Percentiles rank a stretch among this genome's conserved stretches.
Conservation (phyloP, 2,797 vertebrate species). For the Sebastolobus alascanus region DNA sequence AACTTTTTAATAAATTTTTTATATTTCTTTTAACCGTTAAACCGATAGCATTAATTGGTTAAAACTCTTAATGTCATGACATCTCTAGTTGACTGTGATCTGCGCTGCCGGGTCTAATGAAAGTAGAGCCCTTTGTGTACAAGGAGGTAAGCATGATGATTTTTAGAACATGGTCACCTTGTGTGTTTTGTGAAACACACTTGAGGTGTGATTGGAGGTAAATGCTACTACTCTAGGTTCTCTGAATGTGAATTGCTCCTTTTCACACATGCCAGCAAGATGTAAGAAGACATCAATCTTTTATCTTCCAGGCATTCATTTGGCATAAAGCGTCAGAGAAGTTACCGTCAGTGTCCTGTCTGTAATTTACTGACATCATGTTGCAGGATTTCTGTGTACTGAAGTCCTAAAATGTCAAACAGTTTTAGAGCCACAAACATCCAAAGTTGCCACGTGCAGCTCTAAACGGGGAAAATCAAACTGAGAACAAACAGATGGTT, state of each 20-base stretch:
- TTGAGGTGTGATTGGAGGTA: too few relatives aligned
- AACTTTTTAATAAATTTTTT: too few relatives aligned
- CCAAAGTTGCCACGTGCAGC: constrained; percentile 41
- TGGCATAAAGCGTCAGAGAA: constrained; percentile 4
- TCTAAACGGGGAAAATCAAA: constrained; percentile 48
- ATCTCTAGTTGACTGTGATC: background rate
- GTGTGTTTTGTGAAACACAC: background rate
- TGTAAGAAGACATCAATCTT: background rate
- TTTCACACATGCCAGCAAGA: constrained; percentile 6
- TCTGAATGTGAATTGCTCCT: background rate
- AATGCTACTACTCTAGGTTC: background rate
- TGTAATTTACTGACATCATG: constrained; percentile 33
- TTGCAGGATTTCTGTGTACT: constrained; percentile 26
- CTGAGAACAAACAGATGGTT: constrained; percentile 71
- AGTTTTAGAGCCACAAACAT: constrained; percentile 14
- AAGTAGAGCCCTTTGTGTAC: background rate
- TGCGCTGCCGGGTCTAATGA: background rate
- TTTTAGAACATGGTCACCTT: background rate
- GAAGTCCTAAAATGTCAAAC: constrained; percentile 27
- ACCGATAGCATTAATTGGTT: too few relatives aligned
- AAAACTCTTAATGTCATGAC: too few relatives aligned
- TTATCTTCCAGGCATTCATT: constrained; percentile 9
- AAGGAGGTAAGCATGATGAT: background rate
- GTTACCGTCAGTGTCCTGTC: constrained; percentile 17
- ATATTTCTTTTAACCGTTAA: too few relatives aligned